Conservation (phyloP, 2,797 vertebrate species). For the Catamblyrhynchus diadema region DNA sequence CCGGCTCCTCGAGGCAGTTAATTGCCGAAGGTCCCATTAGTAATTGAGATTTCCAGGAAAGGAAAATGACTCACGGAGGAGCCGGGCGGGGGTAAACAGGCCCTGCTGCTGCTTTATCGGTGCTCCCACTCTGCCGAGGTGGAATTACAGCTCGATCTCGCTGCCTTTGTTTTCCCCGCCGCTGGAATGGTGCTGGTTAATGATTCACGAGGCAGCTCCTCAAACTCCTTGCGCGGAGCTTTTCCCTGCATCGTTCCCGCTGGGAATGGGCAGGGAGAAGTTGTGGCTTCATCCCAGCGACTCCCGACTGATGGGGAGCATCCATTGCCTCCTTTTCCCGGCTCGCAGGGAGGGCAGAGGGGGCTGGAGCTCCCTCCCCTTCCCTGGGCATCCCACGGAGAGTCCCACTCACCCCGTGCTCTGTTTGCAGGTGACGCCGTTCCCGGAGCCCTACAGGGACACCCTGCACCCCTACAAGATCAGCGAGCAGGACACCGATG, state of each 20-base stretch:
- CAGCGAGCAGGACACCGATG: slow-evolving; percentile 93
- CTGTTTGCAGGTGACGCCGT: slow-evolving; percentile 85
- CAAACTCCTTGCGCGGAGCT: neutral
- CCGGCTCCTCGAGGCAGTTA: neutral
- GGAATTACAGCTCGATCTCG: neutral
- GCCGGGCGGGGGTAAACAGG: neutral
- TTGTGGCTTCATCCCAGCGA: neutral
- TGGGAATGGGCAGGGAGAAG: neutral
- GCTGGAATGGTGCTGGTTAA: neutral
- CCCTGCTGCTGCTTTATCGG: neutral
- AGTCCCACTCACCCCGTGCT: slow-evolving; percentile 6
- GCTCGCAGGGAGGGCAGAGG: neutral
- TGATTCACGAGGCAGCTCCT: neutral
- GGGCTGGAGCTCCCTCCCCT: neutral
- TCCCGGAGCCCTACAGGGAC: slow-evolving; percentile 88
- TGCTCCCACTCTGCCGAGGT: neutral
- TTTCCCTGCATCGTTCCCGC: neutral
- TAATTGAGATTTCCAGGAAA: slow-evolving; percentile 55
- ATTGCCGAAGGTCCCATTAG: slow-evolving; percentile 23
- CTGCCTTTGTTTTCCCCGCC: slow-evolving; percentile 17
- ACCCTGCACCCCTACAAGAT: slow-evolving; percentile 88
- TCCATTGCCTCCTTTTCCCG: accelerated
- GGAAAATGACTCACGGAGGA: slow-evolving; percentile 24
- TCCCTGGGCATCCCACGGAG: neutral
- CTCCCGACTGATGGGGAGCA: accelerated